phyloP scores from a whole-genome alignment of 2,888 invertebrate genomes.

The Melinopterus prodromus region DNA sequence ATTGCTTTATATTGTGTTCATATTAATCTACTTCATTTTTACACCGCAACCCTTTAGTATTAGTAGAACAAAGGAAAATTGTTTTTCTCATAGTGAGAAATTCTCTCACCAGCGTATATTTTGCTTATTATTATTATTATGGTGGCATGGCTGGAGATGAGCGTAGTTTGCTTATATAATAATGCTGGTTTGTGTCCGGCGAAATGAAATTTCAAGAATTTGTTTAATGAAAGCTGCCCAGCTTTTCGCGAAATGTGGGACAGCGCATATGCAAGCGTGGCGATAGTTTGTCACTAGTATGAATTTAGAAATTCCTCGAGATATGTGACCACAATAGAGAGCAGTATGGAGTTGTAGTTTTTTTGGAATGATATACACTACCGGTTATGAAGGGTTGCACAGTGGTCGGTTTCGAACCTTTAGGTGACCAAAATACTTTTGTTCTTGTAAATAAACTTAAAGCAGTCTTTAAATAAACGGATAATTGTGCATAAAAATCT shows the following conservation, averaged over 20 bases:
- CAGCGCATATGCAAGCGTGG: background rate
- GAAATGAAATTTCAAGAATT: background rate
- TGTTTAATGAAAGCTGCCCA: background rate
- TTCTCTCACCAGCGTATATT: background rate
- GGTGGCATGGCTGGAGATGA: background rate
- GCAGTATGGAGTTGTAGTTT: too few species aligned
- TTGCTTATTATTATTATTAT: background rate
- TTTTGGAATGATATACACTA: too few species aligned
- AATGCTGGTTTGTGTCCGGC: background rate
- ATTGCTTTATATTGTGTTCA: background rate
- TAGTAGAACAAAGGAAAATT: too few species aligned
- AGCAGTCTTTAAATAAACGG: too few species aligned
- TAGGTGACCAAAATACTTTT: too few species aligned
- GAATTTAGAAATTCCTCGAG: background rate
- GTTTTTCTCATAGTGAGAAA: background rate
- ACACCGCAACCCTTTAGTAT: background rate
- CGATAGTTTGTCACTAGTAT: background rate
- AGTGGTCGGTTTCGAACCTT: too few species aligned
- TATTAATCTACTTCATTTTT: background rate
- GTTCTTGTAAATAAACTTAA: too few species aligned
- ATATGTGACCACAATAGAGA: background rate
- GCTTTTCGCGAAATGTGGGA: background rate
- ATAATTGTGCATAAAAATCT: too few species aligned
- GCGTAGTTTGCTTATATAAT: background rate
- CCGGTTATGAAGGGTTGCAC: too few species aligned